Evolutionary conservation across 2,888 invertebrate genomes (phyloP), one percentile per base, ranked within the genome.

Genomic region (Cremastobaeus sp.): DNA sequence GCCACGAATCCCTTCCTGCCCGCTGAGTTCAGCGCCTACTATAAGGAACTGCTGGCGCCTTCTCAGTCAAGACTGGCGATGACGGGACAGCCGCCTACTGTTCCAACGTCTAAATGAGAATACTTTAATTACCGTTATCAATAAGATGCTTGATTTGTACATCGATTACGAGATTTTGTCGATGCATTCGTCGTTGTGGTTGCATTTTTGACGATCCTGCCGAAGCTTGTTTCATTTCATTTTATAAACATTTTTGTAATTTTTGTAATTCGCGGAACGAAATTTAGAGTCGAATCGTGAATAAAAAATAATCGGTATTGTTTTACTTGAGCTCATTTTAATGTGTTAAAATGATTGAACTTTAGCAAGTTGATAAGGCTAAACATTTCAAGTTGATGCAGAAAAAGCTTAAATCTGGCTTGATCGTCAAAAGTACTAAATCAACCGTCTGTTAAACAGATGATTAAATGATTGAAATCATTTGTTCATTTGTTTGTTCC

Each of bases 11-110:
- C 89, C 59, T 86, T 88, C 71, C 85, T 89, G 47, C 79, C 86
- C 34, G 86, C 88, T 15, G 88, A 89, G 69, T 88, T 90, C 37
- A 88, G 87, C 68, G 88, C 90, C 14, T 90, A 90, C 78, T 89
- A 91, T 74, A 89, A 90, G 77, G 90, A 91, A 76, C 83, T 91
- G 66, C 85, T 89, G 80, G 87, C 88, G 62, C 88, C 83, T 68
- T 85, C 88, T 69, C 88, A 82, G 85, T 86, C 82, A 83, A 88
- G 83, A 87, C 87, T 81, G 83, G 86, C 80, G 81, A 87, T 82
- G 82, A 85, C 81, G 68, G 82, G 76, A 77, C 86, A 85, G 79
- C 80, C 79, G 83, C 66, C 70, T 20, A 70, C 72, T 76, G 85
- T 82, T 4, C 88, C 88, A 34, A 88, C 88, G 76, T 87, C 88